Base-by-base conservation (phyloP, 1,140 invertebrate species). In the Atta colombica region DNA sequence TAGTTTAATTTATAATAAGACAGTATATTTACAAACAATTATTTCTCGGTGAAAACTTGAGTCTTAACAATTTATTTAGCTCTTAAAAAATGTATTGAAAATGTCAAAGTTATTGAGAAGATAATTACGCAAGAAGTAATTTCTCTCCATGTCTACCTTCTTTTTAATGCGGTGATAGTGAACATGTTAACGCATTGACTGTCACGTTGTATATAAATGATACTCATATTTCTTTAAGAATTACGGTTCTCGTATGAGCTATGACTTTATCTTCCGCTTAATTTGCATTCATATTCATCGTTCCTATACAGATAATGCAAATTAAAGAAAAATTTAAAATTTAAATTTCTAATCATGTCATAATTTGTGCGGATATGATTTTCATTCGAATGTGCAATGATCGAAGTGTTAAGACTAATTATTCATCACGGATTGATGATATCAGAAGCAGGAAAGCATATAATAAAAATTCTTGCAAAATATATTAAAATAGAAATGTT, bases 121-220 rank as follows among this genome's bases (percentile, higher is more conserved):
- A 16, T 77, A 16, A 78, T 78, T 78, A 51, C 10, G 25, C n/a
- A 63, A 75, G 28, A 5, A 77, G 35, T 39, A 45, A 77, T 77
- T 61, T 77, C 31, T 77, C 8, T 77, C 21, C 39, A 55, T 16
- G 16, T 49, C 8, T 16, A 14, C 45, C 14, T 77, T 10, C 39
- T 63, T 77, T 63, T 63, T 0, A 61, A 10, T 25, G 16, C 3
- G 14, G 14, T n/a, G 21, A 72, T 45, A 21, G 58, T 18, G 58
- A 77, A 7, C 16, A 16, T 18, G 58, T 77, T 45, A 49, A 63
- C 58, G 18, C 55, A 61, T 77, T 14, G 31, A 14, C 10, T 28
- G 35, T 10, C 10, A 45, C 58, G 75, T 45, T 16, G 14, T 55
- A 12, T 53, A 75, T 31, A 28, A 75, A 75, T 35, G n/a, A 75